phyloP scores from a whole-genome alignment of 2,797 vertebrate genomes.

The Myiotriccus ornatus region DNA sequence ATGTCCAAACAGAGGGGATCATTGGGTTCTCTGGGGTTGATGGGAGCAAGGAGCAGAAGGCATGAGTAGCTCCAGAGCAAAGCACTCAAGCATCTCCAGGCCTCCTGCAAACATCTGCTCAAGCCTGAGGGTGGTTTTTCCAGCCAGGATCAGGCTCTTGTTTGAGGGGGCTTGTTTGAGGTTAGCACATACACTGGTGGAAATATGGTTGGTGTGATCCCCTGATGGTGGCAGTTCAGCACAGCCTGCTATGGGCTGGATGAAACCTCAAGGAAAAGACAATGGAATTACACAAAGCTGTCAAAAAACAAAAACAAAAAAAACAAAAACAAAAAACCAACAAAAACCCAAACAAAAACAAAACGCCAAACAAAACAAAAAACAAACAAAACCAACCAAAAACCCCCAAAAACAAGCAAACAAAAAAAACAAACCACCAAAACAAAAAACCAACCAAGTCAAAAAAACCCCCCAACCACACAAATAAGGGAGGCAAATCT shows the following conservation, averaged over 20 bases:
- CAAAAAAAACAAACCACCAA: neutral
- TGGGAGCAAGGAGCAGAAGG: neutral
- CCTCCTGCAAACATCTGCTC: neutral
- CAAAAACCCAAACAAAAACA: too few species aligned
- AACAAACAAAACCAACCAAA: too few species aligned
- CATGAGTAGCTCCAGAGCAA: neutral
- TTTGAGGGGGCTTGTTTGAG: neutral
- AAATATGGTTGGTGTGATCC: neutral
- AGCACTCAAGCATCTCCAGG: neutral
- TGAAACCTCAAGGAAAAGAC: neutral
- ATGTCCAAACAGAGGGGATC: neutral
- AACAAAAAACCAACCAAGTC: neutral
- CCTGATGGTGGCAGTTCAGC: too few species aligned
- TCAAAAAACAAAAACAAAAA: neutral
- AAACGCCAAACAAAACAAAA: too few species aligned
- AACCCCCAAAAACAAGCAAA: too few species aligned
- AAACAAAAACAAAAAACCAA: neutral
- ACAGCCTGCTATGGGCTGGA: neutral
- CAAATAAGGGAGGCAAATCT: neutral
- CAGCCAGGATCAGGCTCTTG: neutral
- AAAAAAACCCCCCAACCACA: neutral
- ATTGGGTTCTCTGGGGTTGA: neutral
- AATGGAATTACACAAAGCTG: neutral
- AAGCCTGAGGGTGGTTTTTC: neutral
- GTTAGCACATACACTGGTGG: neutral